phyloP scores from a whole-genome alignment of 1,140 invertebrate species.

The Scaptomyza montana region DNA sequence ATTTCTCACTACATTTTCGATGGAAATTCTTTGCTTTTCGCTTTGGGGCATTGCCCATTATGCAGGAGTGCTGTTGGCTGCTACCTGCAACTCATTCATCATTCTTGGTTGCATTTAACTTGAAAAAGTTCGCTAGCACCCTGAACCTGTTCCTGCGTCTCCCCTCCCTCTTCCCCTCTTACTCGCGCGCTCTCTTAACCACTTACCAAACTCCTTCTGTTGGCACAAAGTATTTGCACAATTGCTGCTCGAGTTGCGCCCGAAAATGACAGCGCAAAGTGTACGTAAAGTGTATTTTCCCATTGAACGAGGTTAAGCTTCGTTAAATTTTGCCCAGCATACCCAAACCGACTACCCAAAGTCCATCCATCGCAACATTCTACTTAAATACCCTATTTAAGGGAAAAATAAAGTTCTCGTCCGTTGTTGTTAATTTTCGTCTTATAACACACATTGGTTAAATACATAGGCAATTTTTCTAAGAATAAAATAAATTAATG shows the following conservation, averaged over 20 bases:
- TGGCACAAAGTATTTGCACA: conserved; percentile 77
- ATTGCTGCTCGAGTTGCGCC: conserved; percentile 77
- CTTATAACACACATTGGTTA: no score
- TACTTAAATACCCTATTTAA: background rate
- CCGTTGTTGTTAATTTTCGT: background rate
- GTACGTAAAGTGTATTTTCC: conserved; percentile 78
- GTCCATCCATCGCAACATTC: background rate
- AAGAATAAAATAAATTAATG: no score
- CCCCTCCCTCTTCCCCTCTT: no score
- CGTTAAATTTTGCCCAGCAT: conserved; percentile 76
- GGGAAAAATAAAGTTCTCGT: background rate
- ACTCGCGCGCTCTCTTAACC: conserved; percentile 1
- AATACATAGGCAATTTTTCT: no score
- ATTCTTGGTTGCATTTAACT: conserved; percentile 67
- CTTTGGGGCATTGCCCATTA: background rate
- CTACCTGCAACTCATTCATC: conserved; percentile 65
- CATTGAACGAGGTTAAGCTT: conserved; percentile 82
- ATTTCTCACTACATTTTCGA: conserved; percentile 30
- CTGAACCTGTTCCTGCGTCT: background rate
- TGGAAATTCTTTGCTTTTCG: conserved; percentile 7
- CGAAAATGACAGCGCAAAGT: conserved; percentile 80
- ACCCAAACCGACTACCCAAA: background rate
- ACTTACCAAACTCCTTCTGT: conserved; percentile 29
- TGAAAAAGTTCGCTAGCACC: conserved; percentile 59
- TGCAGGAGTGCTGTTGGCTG: background rate